Conservation (phyloP, 1,140 invertebrate species). For the Oncopodura yosiiana region DNA sequence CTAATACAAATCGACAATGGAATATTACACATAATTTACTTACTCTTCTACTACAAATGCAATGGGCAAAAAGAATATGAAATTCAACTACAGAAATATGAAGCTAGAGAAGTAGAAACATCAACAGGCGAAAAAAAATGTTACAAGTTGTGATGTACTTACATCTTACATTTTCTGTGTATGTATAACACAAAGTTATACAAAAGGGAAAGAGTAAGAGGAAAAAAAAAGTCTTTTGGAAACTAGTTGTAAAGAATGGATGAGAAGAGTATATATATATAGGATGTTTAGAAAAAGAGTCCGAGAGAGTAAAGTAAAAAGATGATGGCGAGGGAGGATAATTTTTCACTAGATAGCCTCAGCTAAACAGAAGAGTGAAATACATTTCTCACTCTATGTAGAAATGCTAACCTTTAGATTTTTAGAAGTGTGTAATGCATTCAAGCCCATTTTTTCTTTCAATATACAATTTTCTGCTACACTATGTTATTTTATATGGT, state of each 20-base stretch:
- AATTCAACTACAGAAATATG: slow-evolving; percentile 3
- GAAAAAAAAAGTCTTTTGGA: background rate
- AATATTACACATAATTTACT: slow-evolving; percentile 7
- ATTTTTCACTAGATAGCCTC: too few species aligned
- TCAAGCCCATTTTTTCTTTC: too few species aligned
- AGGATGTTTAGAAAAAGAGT: slow-evolving; percentile 15
- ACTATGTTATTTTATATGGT: too few species aligned
- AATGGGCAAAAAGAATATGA: slow-evolving; percentile 1
- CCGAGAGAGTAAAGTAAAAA: slow-evolving; percentile 21
- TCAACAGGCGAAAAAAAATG: slow-evolving; percentile 27
- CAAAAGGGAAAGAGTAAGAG: slow-evolving; percentile 4
- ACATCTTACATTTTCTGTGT: too few species aligned
- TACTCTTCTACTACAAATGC: background rate
- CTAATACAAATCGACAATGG: slow-evolving; percentile 30
- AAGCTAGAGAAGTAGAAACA: too few species aligned
- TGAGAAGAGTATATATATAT: background rate
- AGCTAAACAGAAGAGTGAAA: too few species aligned
- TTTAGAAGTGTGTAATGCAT: too few species aligned
- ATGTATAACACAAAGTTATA: background rate
- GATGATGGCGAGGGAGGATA: slow-evolving; percentile 27
- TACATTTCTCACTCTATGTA: too few species aligned
- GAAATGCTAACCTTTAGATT: too few species aligned
- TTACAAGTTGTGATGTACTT: too few species aligned
- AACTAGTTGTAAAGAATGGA: background rate
- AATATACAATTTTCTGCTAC: too few species aligned